Conservation (phyloP, 2,888 invertebrate genomes). For the Macrosoma leucophasiata region DNA sequence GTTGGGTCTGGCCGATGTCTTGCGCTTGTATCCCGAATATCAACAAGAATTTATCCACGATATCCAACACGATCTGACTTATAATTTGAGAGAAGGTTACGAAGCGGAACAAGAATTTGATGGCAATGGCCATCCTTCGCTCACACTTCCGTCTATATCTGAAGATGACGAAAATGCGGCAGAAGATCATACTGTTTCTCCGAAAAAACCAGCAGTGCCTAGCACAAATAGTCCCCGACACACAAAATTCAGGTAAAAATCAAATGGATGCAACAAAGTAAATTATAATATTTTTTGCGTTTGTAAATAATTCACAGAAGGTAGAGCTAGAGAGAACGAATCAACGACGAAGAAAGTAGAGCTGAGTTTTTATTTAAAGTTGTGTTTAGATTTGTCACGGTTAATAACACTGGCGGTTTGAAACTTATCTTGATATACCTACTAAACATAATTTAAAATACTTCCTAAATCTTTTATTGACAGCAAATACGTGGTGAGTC, state of each 20-base stretch:
- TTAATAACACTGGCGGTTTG: too few relatives aligned
- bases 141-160: conserved; percentile 94
- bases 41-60: conserved; percentile 96
- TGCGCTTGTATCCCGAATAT: conserved; percentile 94
- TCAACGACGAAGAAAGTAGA: too few relatives aligned
- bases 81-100: conserved; percentile 94
- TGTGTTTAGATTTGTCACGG: too few relatives aligned
- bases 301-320: too few relatives aligned
- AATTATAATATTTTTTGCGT: too few relatives aligned
- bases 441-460: too few relatives aligned
- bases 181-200: conserved; percentile 81
- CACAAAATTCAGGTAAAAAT: conserved; percentile 73
- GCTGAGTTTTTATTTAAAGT: too few relatives aligned
- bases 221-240: conserved; percentile 80
- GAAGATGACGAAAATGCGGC: conserved; percentile 95
- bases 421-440: too few relatives aligned
- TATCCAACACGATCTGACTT: conserved; percentile 95
- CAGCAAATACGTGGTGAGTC: too few relatives aligned
- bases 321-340: too few relatives aligned
- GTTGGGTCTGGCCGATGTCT: conserved; percentile 90
- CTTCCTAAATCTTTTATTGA: too few relatives aligned
- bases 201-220: conserved; percentile 76
- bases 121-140: conserved; percentile 84
- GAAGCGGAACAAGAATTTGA: conserved; percentile 89
- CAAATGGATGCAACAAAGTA: too few relatives aligned